Conservation (phyloP, 2,888 invertebrate genomes). For the Mystacides longicornis region DNA sequence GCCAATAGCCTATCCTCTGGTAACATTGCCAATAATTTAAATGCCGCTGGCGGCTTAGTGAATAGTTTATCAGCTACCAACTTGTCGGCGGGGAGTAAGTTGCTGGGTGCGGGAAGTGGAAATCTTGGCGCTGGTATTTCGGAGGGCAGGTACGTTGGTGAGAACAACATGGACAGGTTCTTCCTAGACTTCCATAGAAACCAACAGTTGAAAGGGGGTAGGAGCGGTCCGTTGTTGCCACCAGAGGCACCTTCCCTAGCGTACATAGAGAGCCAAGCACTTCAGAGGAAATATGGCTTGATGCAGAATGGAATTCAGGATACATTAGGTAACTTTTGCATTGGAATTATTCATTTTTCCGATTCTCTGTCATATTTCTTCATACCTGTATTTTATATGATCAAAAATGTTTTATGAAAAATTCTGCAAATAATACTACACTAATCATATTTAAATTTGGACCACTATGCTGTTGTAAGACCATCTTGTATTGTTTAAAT, state of each 20-base stretch:
- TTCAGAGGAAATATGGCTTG: conserved; percentile 20
- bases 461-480: too few relatives aligned
- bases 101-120: conserved; percentile 17
- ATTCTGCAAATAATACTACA: too few relatives aligned
- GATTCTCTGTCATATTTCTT: too few relatives aligned
- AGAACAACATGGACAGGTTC: conserved; percentile 58
- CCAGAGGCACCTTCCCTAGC: conserved; percentile 23
- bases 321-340: conserved; percentile 3
- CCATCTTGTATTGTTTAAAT: too few relatives aligned
- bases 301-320: conserved; percentile 16
- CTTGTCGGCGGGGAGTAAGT: conserved; percentile 5
- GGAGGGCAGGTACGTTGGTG: conserved; percentile 37
- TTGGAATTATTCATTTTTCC: too few relatives aligned
- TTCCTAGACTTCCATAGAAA: conserved; percentile 66
- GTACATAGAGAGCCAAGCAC: conserved; percentile 24
- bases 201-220: conserved; percentile 36
- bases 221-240: conserved; percentile 9
- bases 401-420: too few relatives aligned
- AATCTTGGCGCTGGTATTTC: conserved; percentile 27
- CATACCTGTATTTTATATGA: too few relatives aligned
- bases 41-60: not conserved
- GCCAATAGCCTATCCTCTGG: not conserved
- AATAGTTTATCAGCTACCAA: conserved; percentile 20
- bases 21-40: not conserved
- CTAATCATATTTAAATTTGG: too few relatives aligned